A percentile compares a stretch with the other conserved stretches of the same genome.
phyloP scores from a whole-genome alignment of 1,140 invertebrate species.

The Drosophila lacertosa region DNA sequence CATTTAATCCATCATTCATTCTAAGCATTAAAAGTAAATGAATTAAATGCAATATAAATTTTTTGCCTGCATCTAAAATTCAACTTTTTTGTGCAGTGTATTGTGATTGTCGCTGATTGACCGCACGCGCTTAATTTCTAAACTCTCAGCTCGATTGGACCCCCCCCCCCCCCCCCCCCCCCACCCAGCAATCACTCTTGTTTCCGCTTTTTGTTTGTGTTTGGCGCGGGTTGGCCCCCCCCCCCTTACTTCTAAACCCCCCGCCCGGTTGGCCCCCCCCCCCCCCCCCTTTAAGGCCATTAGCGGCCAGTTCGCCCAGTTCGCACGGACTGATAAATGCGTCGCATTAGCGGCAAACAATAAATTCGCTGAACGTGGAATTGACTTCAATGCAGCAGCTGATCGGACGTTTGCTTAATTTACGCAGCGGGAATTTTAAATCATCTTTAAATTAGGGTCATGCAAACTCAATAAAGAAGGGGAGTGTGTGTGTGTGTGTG shows the following conservation, averaged over 20 bases:
- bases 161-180: too few relatives aligned
- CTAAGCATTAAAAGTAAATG: too few relatives aligned
- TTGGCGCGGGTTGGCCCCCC: slow-evolving; percentile 18
- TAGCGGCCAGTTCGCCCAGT: slow-evolving; percentile 43
- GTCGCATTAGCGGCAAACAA: slow-evolving; percentile 71
- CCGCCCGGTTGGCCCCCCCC: too few relatives aligned
- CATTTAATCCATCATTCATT: too few relatives aligned
- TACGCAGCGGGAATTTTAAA: slow-evolving; percentile 80
- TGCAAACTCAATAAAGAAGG: slow-evolving; percentile 68
- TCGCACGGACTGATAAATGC: slow-evolving; percentile 77
- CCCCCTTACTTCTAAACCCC: too few relatives aligned
- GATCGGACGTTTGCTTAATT: slow-evolving; percentile 72
- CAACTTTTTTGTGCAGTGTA: too few relatives aligned
- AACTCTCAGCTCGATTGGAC: too few relatives aligned
- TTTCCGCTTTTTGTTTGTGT: slow-evolving; percentile 4
- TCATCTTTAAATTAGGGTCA: slow-evolving; percentile 82
- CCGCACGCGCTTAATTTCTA: neutral
- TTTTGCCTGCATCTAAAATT: too few relatives aligned
- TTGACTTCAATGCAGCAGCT: slow-evolving; percentile 12
- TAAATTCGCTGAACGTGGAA: slow-evolving; percentile 36
- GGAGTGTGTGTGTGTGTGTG: slow-evolving; percentile 23
- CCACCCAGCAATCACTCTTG: slow-evolving; percentile 3
- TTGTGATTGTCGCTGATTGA: neutral
- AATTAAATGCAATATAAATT: too few relatives aligned
- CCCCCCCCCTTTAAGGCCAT: too few relatives aligned